Conservation (phyloP, 2,113 vertebrate genomes). For the Odontophorus gujanensis region DNA sequence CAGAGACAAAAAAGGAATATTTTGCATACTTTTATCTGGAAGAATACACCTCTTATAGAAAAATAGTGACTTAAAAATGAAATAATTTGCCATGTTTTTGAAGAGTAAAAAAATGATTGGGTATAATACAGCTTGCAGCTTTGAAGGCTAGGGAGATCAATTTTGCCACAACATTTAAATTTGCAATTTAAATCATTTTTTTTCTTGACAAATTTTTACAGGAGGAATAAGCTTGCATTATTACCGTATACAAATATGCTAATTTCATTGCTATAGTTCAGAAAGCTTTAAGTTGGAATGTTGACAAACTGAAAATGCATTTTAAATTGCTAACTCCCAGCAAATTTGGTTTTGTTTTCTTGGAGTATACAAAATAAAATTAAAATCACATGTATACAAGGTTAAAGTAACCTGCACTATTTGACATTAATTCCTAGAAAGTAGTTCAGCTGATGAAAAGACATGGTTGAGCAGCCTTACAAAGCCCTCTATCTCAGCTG, state of each 20-base stretch:
- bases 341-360: slow-evolving; percentile 1
- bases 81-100: background rate
- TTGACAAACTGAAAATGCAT: background rate
- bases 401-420: background rate
- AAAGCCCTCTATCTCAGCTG: background rate
- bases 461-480: background rate
- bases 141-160: background rate
- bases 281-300: background rate
- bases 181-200: background rate
- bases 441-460: background rate
- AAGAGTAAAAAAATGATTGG: background rate
- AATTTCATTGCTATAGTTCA: background rate
- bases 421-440: background rate
- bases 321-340: background rate
- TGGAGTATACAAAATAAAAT: background rate
- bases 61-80: background rate
- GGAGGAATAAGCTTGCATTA: background rate
- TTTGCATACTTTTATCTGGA: background rate
- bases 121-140: background rate
- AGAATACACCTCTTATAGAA: background rate
- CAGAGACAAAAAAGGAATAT: background rate
- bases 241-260: background rate
- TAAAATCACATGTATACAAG: background rate
- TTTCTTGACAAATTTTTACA: background rate
- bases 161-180: background rate